Percentiles rank a stretch among this genome's conserved stretches.
Evolutionary conservation across 1,140 invertebrate genomes (phyloP).

Genomic region (Bombus fervidus): DNA sequence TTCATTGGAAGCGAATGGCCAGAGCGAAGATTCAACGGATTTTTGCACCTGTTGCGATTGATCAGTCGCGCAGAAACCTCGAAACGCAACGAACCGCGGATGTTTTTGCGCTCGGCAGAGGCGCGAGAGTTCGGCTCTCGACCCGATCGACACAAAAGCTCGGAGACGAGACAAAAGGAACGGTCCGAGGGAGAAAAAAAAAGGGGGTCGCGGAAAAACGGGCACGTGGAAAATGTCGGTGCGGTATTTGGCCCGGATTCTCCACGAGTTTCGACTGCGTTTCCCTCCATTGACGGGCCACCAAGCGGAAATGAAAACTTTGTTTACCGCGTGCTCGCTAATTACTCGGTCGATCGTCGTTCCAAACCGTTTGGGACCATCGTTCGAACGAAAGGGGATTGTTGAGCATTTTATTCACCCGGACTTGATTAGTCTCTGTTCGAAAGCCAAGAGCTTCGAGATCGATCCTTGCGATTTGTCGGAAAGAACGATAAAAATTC

Average conservation of each 20-base stretch:
- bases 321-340: constrained; percentile 13
- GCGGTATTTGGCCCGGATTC: constrained; percentile 4
- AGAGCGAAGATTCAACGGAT: background rate
- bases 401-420: background rate
- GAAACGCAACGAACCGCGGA: background rate
- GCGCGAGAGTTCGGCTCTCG: background rate
- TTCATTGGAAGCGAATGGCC: background rate
- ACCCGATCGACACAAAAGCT: background rate
- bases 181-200: background rate
- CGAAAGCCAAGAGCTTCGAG: background rate
- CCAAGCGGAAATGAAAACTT: constrained; percentile 30
- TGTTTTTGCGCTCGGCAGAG: background rate
- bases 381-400: background rate
- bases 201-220: background rate
- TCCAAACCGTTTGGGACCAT: background rate
- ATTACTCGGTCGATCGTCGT: constrained; percentile 15
- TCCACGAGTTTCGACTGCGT: constrained; percentile 12
- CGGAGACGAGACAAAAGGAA: background rate
- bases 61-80: background rate
- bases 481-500: no score
- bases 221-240: constrained; percentile 5
- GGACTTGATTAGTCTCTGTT: background rate
- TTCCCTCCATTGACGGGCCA: constrained; percentile 6
- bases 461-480: background rate
- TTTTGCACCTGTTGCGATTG: constrained; percentile 43